A percentile compares a stretch with the other conserved stretches of the same genome.
These are phyloP conservation scores for Bettongia penicillata DNA, from an alignment of 2,113 vertebrate genomes.

Conservation along the genomic window DNA sequence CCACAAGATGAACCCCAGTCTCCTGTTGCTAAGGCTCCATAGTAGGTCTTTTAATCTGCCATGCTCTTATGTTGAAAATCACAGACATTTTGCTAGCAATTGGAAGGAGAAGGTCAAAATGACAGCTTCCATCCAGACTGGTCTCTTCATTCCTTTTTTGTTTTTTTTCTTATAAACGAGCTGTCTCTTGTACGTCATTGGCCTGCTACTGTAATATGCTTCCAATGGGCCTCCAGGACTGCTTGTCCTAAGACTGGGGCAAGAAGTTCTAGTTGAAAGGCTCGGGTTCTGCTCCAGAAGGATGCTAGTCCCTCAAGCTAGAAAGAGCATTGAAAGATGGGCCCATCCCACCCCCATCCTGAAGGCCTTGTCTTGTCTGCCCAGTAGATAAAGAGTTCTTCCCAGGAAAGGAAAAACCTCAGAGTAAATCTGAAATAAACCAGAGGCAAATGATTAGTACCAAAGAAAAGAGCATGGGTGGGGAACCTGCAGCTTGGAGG, in stretches of 20 bases:
- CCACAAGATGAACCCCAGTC: neutral
- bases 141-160: constrained; percentile 7
- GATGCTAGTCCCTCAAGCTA: neutral
- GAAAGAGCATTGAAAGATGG: neutral
- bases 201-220: neutral
- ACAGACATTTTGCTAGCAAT: constrained; percentile 14
- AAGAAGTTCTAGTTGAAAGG: neutral
- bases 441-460: neutral
- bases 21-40: neutral
- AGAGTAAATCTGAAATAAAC: neutral
- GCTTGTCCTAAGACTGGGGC: neutral
- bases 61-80: neutral
- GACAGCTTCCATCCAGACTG: constrained; percentile 34
- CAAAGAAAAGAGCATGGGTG: neutral
- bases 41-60: neutral
- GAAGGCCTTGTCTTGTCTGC: neutral
- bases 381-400: neutral
- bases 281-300: neutral
- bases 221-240: constrained; percentile 2
- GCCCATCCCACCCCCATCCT: neutral
- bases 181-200: constrained; percentile 22
- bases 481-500: no score
- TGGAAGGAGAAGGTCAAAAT: constrained; percentile 42
- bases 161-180: neutral
- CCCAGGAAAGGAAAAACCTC: neutral